Conservation (phyloP, 2,797 vertebrate genomes). For the Artibeus jamaicensis region DNA sequence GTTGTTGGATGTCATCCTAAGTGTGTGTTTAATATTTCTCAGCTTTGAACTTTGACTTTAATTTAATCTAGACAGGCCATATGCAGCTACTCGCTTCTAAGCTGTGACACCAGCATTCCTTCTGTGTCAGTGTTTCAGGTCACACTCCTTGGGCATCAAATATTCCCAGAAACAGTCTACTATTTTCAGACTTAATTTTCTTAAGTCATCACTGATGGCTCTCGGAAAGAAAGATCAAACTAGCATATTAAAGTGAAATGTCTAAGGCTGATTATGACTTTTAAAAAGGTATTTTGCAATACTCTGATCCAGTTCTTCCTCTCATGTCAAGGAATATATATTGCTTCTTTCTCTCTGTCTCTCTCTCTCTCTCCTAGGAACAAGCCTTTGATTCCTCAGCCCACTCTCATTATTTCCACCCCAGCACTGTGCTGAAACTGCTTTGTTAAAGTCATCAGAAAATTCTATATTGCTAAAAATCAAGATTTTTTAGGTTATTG, state of each 20-base stretch:
- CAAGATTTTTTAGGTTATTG: not conserved
- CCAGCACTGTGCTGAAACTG: not conserved
- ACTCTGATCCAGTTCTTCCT: not conserved
- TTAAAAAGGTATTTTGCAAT: constrained; percentile 18
- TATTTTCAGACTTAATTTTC: not conserved
- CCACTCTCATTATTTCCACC: not conserved
- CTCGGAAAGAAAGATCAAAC: constrained; percentile 45
- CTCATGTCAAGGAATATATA: not conserved
- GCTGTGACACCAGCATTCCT: constrained; percentile 5
- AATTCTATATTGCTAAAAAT: not conserved
- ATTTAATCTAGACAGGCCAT: constrained; percentile 53
- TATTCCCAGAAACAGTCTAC: constrained; percentile 43
- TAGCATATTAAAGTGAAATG: not conserved
- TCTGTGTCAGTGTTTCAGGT: constrained; percentile 24
- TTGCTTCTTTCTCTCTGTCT: not conserved
- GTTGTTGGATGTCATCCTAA: constrained; percentile 49
- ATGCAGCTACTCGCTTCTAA: constrained; percentile 31
- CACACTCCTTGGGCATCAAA: not conserved
- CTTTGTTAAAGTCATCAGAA: not conserved
- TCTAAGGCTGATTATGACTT: not conserved
- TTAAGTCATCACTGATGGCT: not conserved
- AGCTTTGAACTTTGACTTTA: constrained; percentile 53
- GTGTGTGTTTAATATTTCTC: constrained; percentile 49
- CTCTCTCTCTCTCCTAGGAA: not conserved
- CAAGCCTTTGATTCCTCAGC: not conserved